Evolutionary conservation across 2,797 vertebrate genomes (phyloP).

Genomic region (Sternotherus odoratus): DNA sequence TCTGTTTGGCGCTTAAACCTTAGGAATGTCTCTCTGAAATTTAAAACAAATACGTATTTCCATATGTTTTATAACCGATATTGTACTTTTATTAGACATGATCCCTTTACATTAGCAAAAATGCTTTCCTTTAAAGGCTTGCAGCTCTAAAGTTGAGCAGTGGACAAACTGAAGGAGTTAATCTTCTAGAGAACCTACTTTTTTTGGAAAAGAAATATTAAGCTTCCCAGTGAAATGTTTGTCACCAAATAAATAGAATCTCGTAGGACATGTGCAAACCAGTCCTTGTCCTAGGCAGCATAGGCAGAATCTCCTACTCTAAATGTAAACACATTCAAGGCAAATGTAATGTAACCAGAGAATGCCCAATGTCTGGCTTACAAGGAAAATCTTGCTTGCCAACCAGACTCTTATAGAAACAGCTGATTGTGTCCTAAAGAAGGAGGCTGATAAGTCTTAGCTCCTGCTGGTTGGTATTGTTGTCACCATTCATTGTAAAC

Average conservation of each 20-base stretch:
- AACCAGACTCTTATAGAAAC: slow-evolving; percentile 29
- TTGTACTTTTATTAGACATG: background rate
- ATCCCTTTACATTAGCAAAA: background rate
- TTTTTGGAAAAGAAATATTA: background rate
- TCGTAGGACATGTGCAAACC: background rate
- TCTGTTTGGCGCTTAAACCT: background rate
- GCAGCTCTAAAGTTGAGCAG: background rate
- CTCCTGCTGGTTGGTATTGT: slow-evolving; percentile 28
- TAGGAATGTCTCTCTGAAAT: background rate
- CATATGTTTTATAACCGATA: background rate
- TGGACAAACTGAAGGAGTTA: slow-evolving; percentile 1
- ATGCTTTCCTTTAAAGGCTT: background rate
- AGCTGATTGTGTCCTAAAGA: background rate
- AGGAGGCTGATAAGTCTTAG: slow-evolving; percentile 12
- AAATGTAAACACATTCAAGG: background rate
- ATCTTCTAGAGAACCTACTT: background rate
- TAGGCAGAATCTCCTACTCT: slow-evolving; percentile 5
- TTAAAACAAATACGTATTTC: background rate
- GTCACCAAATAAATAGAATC: background rate
- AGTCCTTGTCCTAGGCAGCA: fast-evolving
- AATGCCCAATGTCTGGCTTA: background rate
- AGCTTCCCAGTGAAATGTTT: background rate
- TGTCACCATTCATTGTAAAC: background rate
- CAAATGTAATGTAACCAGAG: background rate
- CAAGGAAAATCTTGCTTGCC: background rate